A percentile compares a stretch with the other conserved stretches of the same genome.
Conservation (phyloP, 1,140 invertebrate genomes). For the Galendromus occidentalis region DNA sequence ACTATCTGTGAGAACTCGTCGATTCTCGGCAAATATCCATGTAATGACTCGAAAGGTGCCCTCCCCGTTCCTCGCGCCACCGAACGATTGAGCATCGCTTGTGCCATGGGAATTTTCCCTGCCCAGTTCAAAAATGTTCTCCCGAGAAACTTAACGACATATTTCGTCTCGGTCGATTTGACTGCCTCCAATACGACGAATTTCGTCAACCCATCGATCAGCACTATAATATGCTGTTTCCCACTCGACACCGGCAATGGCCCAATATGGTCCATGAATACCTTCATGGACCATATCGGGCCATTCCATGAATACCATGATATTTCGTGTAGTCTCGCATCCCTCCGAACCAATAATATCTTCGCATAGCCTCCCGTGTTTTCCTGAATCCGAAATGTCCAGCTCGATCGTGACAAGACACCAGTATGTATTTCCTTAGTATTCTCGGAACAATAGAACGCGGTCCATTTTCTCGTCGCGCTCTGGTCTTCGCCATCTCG, state of each 20-base stretch:
- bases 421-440: no score
- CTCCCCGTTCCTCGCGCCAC: neutral
- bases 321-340: neutral
- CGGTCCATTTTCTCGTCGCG: no score
- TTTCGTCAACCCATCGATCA: no score
- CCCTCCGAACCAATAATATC: slow-evolving; percentile 4
- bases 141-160: neutral
- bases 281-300: neutral
- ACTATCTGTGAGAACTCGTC: neutral
- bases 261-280: neutral
- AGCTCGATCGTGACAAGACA: neutral
- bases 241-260: neutral
- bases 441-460: neutral
- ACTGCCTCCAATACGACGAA: no score
- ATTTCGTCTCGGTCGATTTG: neutral
- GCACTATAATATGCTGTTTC: neutral
- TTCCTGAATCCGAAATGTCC: neutral
- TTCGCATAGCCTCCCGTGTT: neutral
- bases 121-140: neutral
- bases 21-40: neutral
- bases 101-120: no score
- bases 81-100: no score
- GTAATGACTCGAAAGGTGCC: neutral
- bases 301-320: neutral
- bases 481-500: no score